Evolutionary conservation across 2,888 invertebrate species (phyloP).

Genomic region (Perizoma affinitatum): DNA sequence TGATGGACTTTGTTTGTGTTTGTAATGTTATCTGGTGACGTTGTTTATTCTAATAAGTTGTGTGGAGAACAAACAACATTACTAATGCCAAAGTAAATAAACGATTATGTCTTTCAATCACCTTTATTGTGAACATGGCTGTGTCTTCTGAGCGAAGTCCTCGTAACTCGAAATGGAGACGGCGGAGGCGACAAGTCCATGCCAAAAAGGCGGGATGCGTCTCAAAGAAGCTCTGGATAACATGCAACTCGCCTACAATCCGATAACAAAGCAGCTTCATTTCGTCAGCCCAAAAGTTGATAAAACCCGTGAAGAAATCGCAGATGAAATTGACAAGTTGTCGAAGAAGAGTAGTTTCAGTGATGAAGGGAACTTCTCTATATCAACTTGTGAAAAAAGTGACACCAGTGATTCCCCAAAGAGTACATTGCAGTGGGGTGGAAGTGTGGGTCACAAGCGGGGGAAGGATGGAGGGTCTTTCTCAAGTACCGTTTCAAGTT

Average conservation of each 20-base stretch:
- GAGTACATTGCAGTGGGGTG: slow-evolving; percentile 78
- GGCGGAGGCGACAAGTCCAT: slow-evolving; percentile 70
- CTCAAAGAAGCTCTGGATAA: slow-evolving; percentile 88
- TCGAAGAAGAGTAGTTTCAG: slow-evolving; percentile 81
- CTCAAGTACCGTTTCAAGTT: slow-evolving; percentile 88
- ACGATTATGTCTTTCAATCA: slow-evolving; percentile 52
- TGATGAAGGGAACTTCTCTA: slow-evolving; percentile 79
- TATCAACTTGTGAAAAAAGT: slow-evolving; percentile 80
- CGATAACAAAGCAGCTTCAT: slow-evolving; percentile 89
- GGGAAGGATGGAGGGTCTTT: slow-evolving; percentile 86
- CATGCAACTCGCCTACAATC: slow-evolving; percentile 90
- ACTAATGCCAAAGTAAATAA: slow-evolving; percentile 15
- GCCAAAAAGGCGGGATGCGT: slow-evolving; percentile 82
- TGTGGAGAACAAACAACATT: slow-evolving; percentile 12
- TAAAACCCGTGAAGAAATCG: slow-evolving; percentile 59
- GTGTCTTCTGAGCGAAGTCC: slow-evolving; percentile 50
- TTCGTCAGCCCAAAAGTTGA: slow-evolving; percentile 80
- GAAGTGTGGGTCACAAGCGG: slow-evolving; percentile 79
- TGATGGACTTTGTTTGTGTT: slow-evolving; percentile 19
- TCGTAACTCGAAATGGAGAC: slow-evolving; percentile 56
- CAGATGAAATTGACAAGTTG: slow-evolving; percentile 72
- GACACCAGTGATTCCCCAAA: slow-evolving; percentile 81
- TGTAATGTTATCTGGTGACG: slow-evolving; percentile 15
- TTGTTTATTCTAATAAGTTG: slow-evolving; percentile 1
- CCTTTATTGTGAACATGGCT: slow-evolving; percentile 58